Evolutionary conservation across 2,888 invertebrate genomes (phyloP).

Genomic region (Iphiclides podalirius): DNA sequence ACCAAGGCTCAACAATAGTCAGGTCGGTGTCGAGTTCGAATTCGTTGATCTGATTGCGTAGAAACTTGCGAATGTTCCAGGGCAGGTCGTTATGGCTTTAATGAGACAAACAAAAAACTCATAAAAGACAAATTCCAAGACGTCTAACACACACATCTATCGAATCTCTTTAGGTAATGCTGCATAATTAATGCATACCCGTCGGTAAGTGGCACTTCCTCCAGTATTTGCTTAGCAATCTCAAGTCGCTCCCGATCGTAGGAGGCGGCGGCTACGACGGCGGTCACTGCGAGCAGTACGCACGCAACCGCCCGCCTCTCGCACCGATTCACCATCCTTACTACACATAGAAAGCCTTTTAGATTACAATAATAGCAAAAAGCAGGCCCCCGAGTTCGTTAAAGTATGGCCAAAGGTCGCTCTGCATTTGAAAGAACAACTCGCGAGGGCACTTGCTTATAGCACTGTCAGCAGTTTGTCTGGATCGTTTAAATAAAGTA

Average conservation of each 20-base stretch:
- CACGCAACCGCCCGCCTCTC: conserved; percentile 58
- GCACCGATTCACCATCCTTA: conserved; percentile 59
- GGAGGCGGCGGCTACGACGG: conserved; percentile 74
- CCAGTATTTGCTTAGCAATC: conserved; percentile 81
- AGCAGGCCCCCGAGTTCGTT: too few species aligned
- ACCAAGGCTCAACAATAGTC: conserved; percentile 81
- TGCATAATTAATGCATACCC: conserved; percentile 70
- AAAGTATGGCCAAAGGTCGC: too few species aligned
- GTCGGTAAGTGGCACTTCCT: conserved; percentile 84
- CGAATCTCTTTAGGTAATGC: too few species aligned
- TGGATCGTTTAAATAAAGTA: too few species aligned
- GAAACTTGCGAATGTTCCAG: conserved; percentile 87
- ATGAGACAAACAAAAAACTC: background rate
- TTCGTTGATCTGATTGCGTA: conserved; percentile 83
- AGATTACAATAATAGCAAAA: too few species aligned
- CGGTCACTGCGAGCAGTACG: conserved; percentile 72
- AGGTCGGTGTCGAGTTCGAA: conserved; percentile 82
- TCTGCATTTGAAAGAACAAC: too few species aligned
- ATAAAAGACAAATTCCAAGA: background rate
- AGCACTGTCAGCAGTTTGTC: too few species aligned
- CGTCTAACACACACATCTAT: too few species aligned
- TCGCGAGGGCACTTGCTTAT: too few species aligned
- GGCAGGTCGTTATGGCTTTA: conserved; percentile 83
- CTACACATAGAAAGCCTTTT: conserved; percentile 41
- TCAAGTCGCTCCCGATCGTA: conserved; percentile 80